Conservation (phyloP, 2,888 invertebrate genomes). For the Dinocampus coccinellae region DNA sequence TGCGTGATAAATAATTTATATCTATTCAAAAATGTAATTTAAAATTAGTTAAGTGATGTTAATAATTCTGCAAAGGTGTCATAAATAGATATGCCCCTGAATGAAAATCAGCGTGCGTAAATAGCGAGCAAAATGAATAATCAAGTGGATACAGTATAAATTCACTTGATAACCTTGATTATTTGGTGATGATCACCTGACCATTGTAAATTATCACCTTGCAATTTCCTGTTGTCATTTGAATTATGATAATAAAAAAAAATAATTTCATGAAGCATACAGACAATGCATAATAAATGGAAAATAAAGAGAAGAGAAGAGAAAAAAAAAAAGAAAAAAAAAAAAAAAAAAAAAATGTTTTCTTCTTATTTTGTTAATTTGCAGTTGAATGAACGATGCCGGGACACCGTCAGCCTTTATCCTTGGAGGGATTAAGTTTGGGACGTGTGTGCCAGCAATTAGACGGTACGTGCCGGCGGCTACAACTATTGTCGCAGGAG, state of each 20-base stretch:
- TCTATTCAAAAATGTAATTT: slow-evolving; percentile 5
- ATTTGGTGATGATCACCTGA: slow-evolving; percentile 12
- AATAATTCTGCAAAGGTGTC: slow-evolving; percentile 18
- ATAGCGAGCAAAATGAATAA: slow-evolving; percentile 18
- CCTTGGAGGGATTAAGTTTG: slow-evolving; percentile 66
- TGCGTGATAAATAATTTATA: slow-evolving; percentile 1
- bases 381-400: slow-evolving; percentile 63
- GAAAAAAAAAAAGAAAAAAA: too few species aligned
- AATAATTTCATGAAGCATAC: too few species aligned
- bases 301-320: too few species aligned
- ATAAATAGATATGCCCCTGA: slow-evolving; percentile 12
- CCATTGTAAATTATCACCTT: background rate
- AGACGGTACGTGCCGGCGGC: slow-evolving; percentile 64
- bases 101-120: slow-evolving; percentile 2
- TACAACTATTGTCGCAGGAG: slow-evolving; percentile 67
- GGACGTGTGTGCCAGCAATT: slow-evolving; percentile 66
- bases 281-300: too few species aligned
- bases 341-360: too few species aligned
- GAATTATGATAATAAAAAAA: background rate
- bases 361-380: slow-evolving; percentile 38
- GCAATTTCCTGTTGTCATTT: slow-evolving; percentile 7
- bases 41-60: slow-evolving; percentile 24
- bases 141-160: slow-evolving; percentile 2
- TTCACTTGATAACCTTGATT: slow-evolving; percentile 9
- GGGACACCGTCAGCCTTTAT: slow-evolving; percentile 65